phyloP scores from a whole-genome alignment of 2,113 vertebrate species.

The Eolophus roseicapilla region DNA sequence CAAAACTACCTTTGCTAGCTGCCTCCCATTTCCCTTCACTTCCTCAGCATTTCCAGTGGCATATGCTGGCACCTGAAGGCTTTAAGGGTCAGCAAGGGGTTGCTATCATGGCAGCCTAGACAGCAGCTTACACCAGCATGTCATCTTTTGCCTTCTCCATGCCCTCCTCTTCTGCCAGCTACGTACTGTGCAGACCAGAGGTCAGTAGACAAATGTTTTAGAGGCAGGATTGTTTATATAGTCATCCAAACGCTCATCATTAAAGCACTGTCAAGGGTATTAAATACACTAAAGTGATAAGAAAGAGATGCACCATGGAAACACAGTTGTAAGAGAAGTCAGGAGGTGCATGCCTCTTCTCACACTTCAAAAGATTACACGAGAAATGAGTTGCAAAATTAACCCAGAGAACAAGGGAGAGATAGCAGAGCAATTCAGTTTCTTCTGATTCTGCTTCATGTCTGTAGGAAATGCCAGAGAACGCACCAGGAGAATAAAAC shows the following conservation, averaged over 20 bases:
- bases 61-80: neutral
- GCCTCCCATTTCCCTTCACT: neutral
- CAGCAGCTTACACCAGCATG: neutral
- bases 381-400: constrained; percentile 8
- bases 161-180: neutral
- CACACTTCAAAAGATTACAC: neutral
- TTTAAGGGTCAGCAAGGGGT: neutral
- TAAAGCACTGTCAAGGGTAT: neutral
- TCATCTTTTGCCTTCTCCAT: neutral
- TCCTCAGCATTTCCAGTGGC: neutral
- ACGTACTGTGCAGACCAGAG: neutral
- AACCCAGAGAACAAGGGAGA: neutral
- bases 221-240: neutral
- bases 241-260: neutral
- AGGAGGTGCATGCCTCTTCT: neutral
- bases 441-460: constrained; percentile 6
- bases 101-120: neutral
- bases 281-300: neutral
- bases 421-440: neutral
- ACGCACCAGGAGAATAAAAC: neutral
- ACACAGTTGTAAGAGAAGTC: neutral
- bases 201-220: neutral
- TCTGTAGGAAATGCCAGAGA: constrained; percentile 17
- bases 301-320: neutral
- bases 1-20: neutral